Evolutionary conservation across 2,797 vertebrate species (phyloP), one percentile per base, ranked within the genome.

Genomic region (Apogon talboti): DNA sequence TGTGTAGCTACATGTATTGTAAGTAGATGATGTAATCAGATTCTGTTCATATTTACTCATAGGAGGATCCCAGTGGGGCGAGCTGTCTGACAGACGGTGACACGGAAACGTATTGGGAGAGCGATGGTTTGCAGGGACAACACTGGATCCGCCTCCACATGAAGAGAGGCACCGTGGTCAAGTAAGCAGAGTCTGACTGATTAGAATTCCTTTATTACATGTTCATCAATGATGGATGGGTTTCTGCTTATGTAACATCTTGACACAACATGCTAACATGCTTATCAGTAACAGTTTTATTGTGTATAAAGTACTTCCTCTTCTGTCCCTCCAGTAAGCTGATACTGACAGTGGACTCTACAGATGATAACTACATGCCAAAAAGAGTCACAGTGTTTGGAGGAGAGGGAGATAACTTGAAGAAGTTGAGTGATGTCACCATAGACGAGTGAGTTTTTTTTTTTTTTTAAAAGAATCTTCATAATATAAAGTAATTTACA

Each of bases 61-160:
- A 98, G 97, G 96, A 97, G 84, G 97, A 99, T 82, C 97, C 96
- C 77, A 98, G 94, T 6, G 89, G 93, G 0, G 94, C 94, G 43
- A 95, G 94, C 19, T 97, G 96, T 77, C 90, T 99, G 89, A 99
- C 98, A 0, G 98, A 99, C 18, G 96, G 96, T 37, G 95, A 97
- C 2, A 94, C 92, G 0, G 96, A 98, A 85, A 99, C 98, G 0
- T 99, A 94, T 91, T 99, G 98, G 98, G 97, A 99, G 89, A 99
- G 98, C 1, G 97, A 99, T 4, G 97, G 97, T 24, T 96, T 97
- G 87, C 96, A 98, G 87, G 97, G 96, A 66, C 97, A 98, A 77
- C 98, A 98, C 91, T 99, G 97, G 98, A 96, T 99, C 80, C 96
- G 97, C 35, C 95, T 99, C 79, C 96, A 96, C 66, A 99, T 99